Evolutionary conservation across 2,888 invertebrate genomes (phyloP), one percentile per base, ranked within the genome.

Genomic region (Bhutanitis thaidina): DNA sequence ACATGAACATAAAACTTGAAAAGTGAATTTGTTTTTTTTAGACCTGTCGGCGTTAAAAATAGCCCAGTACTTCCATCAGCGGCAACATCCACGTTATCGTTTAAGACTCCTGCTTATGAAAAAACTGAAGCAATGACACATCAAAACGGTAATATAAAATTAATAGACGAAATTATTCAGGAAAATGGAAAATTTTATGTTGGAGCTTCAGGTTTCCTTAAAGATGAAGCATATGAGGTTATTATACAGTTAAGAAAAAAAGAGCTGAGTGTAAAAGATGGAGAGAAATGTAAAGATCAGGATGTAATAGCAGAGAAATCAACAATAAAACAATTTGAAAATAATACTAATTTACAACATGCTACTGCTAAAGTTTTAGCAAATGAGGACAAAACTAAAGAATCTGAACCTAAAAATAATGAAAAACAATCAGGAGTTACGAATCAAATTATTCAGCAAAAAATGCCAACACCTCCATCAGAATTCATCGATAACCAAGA

Each of bases 241-340:
- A 65, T 88, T 7, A 85, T 89, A 62, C 87, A 88, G 54, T 65
- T 89, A 7, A 75, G 79, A 44, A 89, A 87, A 53, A 88, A 84
- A 61, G 80, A 75, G 16, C 16, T 39, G 9, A 32, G 27, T 29
- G 29, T 54, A 37, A 7, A 55, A 58, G 44, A 61, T 52, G 37
- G 39, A 53, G 47, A 34, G 34, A 43, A 54, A 56, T 32, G 53
- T 25, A 41, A 46, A 43, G 47, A 50, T 20, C 7, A 14, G 30
- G 32, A 30, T 27, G 20, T 40, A 27, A 12, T 34, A 34, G 27
- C 38, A 38, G 16, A 41, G 16, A 48, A 52, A 10, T 13, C 29
- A 10, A 14, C 4, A 34, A 15, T n/a, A n/a, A 27, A 41, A 10
- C 14, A 13, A n/a, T 34, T 34, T 12, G 5, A 9, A 12, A n/a